Base-by-base conservation (phyloP, 1,140 invertebrate genomes). In the Hyphantria cunea region DNA sequence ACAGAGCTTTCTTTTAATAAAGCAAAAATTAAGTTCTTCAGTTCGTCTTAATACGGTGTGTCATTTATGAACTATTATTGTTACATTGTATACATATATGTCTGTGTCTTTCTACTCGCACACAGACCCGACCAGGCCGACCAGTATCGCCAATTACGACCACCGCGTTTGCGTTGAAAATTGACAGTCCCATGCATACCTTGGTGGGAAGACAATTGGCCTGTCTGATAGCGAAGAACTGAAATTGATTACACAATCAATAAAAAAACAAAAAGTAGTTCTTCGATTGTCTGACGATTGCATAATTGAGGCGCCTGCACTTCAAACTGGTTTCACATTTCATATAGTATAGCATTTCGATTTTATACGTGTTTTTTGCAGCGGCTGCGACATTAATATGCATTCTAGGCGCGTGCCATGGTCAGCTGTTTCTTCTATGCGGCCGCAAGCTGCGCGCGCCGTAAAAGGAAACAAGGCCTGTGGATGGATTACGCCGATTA, bases 361-460 rank as follows among this genome's bases (percentile, higher is more conserved):
- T 81, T 83, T 84, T 84, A 83, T 82, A 69, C 70, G 64, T 73
- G 76, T 87, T 86, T 86, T 86, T 86, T 87, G 76, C 76, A 52
- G 70, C 77, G 76, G 77, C 76, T 74, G 74, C 70, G 68, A 67
- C 82, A 86, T 86, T 81, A 84, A 89, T 86, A 86, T 87, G 81
- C 82, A 82, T 75, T 72, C 68, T 68, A 72, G 78, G 80, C 84
- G 86, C 84, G 86, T 86, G 85, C 84, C 82, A 61, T 49, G 83
- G 73, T 88, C 87, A 90, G 85, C 85, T 90, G 87, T 88, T 84
- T 84, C 78, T 86, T 86, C 85, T 88, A 86, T 83, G 78, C 72
- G 73, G 62, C 62, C 72, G 79, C 86, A 89, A 84, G 84, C 86
- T 87, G 84, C 82, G 74, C 78, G 56, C 52, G 49, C 82, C 87